phyloP scores from a whole-genome alignment of 2,888 invertebrate species.

The Xestia rhomboidea region DNA sequence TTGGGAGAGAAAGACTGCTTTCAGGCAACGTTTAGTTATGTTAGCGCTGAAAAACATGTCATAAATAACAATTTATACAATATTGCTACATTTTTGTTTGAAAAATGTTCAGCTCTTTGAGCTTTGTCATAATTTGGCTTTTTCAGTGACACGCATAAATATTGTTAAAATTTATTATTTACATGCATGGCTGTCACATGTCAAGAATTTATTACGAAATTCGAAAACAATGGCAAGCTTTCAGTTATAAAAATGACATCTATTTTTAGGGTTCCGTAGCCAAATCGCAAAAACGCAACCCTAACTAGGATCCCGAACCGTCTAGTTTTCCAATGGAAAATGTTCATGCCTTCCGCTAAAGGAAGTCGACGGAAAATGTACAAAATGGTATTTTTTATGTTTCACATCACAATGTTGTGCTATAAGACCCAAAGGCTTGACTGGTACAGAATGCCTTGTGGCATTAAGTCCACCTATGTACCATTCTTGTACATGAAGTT shows the following conservation, averaged over 20 bases:
- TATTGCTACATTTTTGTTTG: neutral
- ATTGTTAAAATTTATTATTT: neutral
- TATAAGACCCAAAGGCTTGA: too few relatives aligned
- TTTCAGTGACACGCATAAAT: neutral
- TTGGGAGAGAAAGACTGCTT: neutral
- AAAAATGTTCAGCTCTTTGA: neutral
- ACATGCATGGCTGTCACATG: neutral
- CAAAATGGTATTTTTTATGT: too few relatives aligned
- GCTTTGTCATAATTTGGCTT: conserved; percentile 1
- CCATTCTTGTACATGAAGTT: too few relatives aligned
- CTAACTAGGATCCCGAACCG: neutral
- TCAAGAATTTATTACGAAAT: neutral
- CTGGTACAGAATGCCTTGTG: neutral
- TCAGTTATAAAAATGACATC: neutral
- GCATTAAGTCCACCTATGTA: too few relatives aligned
- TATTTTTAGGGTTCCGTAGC: neutral
- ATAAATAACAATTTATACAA: conserved; percentile 3
- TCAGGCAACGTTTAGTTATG: neutral
- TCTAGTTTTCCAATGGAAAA: neutral
- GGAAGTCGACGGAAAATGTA: neutral
- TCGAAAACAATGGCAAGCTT: neutral
- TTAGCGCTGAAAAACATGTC: neutral
- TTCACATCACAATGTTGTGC: too few relatives aligned
- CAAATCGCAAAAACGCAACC: neutral
- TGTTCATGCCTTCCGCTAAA: neutral